Percentiles rank a stretch among this genome's conserved stretches.
phyloP scores from a whole-genome alignment of 2,113 vertebrate species.

The Empidonax alnorum region DNA sequence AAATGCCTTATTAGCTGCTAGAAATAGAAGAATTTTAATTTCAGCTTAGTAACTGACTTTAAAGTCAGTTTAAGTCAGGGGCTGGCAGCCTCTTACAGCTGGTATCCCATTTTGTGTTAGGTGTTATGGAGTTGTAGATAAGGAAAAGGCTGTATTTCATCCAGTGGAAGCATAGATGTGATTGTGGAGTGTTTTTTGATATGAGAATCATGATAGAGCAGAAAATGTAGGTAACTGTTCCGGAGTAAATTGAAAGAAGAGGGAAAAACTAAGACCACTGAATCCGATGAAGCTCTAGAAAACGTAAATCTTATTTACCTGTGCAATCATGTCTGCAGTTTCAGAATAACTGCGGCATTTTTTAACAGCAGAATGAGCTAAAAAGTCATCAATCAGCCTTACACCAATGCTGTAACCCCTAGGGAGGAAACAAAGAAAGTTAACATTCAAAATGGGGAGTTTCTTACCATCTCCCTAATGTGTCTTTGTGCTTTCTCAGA shows the following conservation, averaged over 20 bases:
- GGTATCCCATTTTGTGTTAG: neutral
- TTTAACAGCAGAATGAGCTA: slow-evolving; percentile 77
- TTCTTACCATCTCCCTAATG: neutral
- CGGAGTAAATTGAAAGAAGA: neutral
- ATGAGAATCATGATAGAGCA: neutral
- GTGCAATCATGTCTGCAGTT: slow-evolving; percentile 78
- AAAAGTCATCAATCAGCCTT: slow-evolving; percentile 81
- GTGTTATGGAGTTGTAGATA: neutral
- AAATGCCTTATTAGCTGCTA: neutral
- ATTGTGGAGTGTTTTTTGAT: neutral
- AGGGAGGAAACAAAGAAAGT: neutral
- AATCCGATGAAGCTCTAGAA: neutral
- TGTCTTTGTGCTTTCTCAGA: neutral
- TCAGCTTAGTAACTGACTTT: neutral
- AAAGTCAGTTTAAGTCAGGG: neutral
- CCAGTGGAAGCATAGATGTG: neutral
- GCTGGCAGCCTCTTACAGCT: neutral
- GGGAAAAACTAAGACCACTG: neutral
- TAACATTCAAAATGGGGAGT: neutral
- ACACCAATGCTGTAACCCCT: slow-evolving; percentile 80
- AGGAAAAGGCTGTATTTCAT: neutral
- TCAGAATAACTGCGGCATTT: slow-evolving; percentile 82
- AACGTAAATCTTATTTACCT: slow-evolving; percentile 68
- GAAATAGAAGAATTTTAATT: neutral
- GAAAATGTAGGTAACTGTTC: neutral